These are phyloP conservation scores for Nibea coibor DNA, from an alignment of 2,113 vertebrate species.

Conservation along the genomic window DNA sequence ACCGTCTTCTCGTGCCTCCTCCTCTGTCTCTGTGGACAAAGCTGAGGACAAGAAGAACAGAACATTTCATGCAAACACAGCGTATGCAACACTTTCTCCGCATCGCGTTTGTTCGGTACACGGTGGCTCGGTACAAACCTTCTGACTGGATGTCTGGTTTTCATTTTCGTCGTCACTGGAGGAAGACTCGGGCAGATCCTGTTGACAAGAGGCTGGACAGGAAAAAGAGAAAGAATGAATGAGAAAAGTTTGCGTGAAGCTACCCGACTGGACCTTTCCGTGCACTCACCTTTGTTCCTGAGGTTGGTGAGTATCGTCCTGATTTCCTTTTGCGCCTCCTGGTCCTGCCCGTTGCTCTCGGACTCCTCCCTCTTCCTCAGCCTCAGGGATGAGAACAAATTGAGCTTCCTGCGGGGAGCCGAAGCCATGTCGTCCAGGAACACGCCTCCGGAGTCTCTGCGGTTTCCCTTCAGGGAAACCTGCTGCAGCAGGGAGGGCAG, in stretches of 20 bases:
- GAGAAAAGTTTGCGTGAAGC: not conserved
- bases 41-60: conserved; percentile 62
- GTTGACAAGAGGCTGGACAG: conserved; percentile 66
- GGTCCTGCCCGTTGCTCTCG: conserved; percentile 24
- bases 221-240: not conserved
- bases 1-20: conserved; percentile 87
- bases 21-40: conserved; percentile 75
- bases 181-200: conserved; percentile 69
- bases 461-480: conserved; percentile 65
- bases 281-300: conserved; percentile 76
- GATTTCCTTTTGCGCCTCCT: conserved; percentile 73
- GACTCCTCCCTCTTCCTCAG: conserved; percentile 71
- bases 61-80: not conserved
- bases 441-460: conserved; percentile 47
- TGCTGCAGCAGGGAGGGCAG: conserved; percentile 78
- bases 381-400: conserved; percentile 83
- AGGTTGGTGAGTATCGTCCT: conserved; percentile 79
- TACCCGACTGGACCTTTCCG: too few species aligned
- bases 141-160: conserved; percentile 62
- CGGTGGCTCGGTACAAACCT: conserved; percentile 78
- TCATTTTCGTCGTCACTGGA: conserved; percentile 86
- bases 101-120: fast-evolving
- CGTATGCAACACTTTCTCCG: not conserved
- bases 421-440: conserved; percentile 65
- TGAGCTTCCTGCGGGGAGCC: conserved; percentile 63